Conservation (phyloP, 1,140 invertebrate species). For the Eufriesea mexicana region DNA sequence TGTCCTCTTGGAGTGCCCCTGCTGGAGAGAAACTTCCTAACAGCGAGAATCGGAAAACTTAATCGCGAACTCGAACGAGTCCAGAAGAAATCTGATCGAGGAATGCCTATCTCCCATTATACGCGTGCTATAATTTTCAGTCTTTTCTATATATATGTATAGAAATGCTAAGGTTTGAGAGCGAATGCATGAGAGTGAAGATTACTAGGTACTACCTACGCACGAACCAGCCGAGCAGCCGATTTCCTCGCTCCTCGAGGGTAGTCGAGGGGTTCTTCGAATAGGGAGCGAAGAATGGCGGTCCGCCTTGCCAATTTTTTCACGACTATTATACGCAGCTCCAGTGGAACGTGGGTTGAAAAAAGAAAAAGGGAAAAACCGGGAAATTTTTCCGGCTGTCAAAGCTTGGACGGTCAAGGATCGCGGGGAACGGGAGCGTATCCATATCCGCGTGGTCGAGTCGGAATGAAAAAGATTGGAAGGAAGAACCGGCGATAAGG, state of each 20-base stretch:
- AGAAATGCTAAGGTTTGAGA: too few species aligned
- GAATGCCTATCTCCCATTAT: conserved; percentile 7
- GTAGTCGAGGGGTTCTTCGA: neutral
- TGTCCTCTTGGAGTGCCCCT: neutral
- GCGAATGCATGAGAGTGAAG: too few species aligned
- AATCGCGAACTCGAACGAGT: conserved; percentile 14
- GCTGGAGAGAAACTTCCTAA: neutral
- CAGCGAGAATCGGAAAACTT: conserved; percentile 17
- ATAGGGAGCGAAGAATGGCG: neutral
- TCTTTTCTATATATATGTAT: too few species aligned
- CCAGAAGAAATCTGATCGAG: neutral
- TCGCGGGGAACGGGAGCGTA: neutral
- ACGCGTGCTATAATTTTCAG: too few species aligned
- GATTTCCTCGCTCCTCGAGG: neutral
- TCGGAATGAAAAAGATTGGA: conserved; percentile 22
- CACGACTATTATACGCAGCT: neutral
- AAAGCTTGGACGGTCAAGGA: neutral
- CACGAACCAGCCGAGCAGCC: neutral
- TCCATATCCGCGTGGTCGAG: conserved; percentile 21
- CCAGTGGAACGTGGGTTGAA: neutral
- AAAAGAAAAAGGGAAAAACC: neutral
- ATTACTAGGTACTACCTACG: too few species aligned
- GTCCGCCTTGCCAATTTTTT: neutral
- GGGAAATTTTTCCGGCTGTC: neutral
- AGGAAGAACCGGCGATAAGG: conserved; percentile 19